A percentile compares a stretch with the other conserved stretches of the same genome.
These are phyloP conservation scores for Acanthurus leucopareius DNA, from an alignment of 2,797 vertebrate species.

Conservation along the genomic window DNA sequence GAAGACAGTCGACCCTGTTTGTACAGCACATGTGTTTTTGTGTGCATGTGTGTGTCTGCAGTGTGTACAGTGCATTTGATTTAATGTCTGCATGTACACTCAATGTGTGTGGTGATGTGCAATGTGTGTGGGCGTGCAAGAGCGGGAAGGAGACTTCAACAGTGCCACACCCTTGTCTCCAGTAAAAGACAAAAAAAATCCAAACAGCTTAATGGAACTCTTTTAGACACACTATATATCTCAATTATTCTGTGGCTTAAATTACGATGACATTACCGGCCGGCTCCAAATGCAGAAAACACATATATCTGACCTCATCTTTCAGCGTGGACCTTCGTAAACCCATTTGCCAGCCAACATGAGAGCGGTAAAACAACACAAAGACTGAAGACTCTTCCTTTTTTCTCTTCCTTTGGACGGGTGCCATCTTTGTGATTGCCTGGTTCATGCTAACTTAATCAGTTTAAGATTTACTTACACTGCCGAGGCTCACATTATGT, in stretches of 20 bases:
- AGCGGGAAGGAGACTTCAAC: conserved; percentile 77
- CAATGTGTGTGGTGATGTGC: conserved; percentile 39
- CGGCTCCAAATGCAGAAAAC: conserved; percentile 78
- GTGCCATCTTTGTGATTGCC: conserved; percentile 99
- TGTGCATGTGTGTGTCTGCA: background rate
- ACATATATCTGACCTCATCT: conserved; percentile 83
- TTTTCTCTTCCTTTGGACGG: conserved; percentile 92
- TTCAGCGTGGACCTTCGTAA: conserved; percentile 76
- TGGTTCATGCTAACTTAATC: conserved; percentile 99
- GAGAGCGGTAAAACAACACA: conserved; percentile 81
- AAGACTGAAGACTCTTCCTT: conserved; percentile 73
- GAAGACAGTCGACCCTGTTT: conserved; percentile 44
- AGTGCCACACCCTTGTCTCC: conserved; percentile 91
- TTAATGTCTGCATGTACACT: conserved; percentile 46
- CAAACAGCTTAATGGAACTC: conserved; percentile 91
- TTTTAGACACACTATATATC: conserved; percentile 91
- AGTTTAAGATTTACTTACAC: conserved; percentile 99
- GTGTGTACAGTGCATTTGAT: conserved; percentile 43
- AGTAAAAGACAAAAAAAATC: conserved; percentile 87
- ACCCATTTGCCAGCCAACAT: conserved; percentile 78
- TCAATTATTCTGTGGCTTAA: conserved; percentile 97
- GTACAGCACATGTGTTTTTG: conserved; percentile 15
- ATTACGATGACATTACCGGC: conserved; percentile 89
- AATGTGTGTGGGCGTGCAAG: conserved; percentile 44
- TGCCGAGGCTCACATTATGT: conserved; percentile 98